Evolutionary conservation across 2,113 vertebrate genomes (phyloP).

Genomic region (Pyrgilauda ruficollis): DNA sequence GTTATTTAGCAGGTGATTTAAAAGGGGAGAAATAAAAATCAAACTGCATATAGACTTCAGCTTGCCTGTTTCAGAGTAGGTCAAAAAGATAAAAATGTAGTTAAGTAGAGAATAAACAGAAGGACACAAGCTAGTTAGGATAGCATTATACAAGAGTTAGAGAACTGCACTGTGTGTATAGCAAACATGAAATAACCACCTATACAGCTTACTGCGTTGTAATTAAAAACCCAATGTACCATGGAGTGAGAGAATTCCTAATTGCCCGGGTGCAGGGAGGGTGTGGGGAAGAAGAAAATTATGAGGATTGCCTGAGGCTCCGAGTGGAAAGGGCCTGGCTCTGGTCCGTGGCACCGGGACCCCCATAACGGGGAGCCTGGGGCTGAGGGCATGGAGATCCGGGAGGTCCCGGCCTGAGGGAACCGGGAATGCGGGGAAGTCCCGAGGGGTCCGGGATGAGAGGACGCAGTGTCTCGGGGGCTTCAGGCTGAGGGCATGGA

Average conservation of each 20-base stretch:
- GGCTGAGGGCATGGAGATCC: no score
- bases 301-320: no score
- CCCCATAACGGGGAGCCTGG: not conserved
- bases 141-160: fast-evolving
- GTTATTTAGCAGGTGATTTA: not conserved
- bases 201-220: fast-evolving
- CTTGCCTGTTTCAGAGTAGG: no score
- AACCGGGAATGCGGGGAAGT: fast-evolving
- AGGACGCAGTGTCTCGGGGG: no score
- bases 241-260: not conserved
- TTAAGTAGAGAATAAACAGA: not conserved
- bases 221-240: not conserved
- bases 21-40: not conserved
- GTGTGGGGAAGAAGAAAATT: fast-evolving
- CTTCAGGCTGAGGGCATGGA: no score
- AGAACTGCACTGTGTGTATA: not conserved
- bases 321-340: fast-evolving
- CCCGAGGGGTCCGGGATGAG: no score
- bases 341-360: fast-evolving
- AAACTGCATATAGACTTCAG: fast-evolving
- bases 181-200: not conserved
- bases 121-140: fast-evolving
- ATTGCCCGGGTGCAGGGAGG: not conserved
- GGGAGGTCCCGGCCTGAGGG: not conserved
- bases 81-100: not conserved